phyloP scores from a whole-genome alignment of 2,113 vertebrate genomes.

The Mellivora capensis region DNA sequence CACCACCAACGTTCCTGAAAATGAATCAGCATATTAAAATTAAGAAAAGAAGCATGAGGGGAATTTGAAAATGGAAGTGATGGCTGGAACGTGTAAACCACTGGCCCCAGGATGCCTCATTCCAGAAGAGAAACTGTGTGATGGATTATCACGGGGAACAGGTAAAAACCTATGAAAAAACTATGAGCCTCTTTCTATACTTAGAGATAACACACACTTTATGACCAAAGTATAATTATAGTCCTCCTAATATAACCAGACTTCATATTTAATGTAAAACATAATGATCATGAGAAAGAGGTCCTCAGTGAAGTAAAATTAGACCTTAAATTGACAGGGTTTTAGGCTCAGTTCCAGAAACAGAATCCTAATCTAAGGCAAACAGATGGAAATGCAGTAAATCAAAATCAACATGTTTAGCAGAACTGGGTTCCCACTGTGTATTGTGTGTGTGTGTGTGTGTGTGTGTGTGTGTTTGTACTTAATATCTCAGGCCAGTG shows the following conservation, averaged over 20 bases:
- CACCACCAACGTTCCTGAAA: background rate
- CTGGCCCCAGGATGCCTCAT: background rate
- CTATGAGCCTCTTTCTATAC: background rate
- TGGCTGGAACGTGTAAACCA: background rate
- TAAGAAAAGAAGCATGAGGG: background rate
- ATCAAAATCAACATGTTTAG: background rate
- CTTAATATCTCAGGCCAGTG: background rate
- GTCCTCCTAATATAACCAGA: background rate
- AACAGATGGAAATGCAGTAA: constrained; percentile 17
- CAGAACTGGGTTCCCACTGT: background rate
- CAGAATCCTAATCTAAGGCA: constrained; percentile 17
- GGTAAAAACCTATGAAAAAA: background rate
- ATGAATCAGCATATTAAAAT: background rate
- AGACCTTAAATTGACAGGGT: background rate
- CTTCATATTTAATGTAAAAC: background rate
- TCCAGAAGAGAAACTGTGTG: background rate
- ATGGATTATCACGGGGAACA: background rate
- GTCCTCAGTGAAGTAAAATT: background rate
- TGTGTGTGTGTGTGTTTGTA: background rate
- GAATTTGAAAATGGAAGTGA: background rate
- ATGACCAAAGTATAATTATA: background rate
- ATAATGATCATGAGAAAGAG: background rate
- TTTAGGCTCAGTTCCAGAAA: constrained; percentile 19
- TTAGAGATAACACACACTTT: background rate
- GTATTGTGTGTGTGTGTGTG: no score